These are phyloP conservation scores for Nymphalis io DNA, from an alignment of 1,140 invertebrate genomes.

Conservation along the genomic window DNA sequence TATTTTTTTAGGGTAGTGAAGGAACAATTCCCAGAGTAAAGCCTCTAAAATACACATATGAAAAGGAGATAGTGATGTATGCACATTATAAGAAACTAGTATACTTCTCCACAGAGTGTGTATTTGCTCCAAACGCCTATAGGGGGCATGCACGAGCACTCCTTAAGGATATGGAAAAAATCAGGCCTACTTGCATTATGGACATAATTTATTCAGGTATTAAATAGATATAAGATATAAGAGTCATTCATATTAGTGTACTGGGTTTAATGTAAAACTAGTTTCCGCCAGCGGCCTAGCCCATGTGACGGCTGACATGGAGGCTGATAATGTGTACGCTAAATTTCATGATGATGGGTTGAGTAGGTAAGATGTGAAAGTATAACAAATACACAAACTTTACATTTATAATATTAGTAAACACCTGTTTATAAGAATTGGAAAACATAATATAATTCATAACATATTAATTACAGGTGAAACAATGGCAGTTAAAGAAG, in stretches of 20 bases:
- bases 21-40: slow-evolving; percentile 96
- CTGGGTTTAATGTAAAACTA: too few species aligned
- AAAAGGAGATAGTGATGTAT: slow-evolving; percentile 99
- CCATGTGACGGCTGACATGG: too few species aligned
- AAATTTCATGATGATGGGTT: too few species aligned
- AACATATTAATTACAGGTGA: slow-evolving; percentile 85
- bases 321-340: too few species aligned
- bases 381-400: too few species aligned
- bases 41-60: slow-evolving; percentile 99
- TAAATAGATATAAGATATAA: neutral
- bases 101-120: slow-evolving; percentile 99
- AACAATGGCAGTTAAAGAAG: slow-evolving; percentile 90
- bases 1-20: slow-evolving; percentile 85
- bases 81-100: slow-evolving; percentile 98
- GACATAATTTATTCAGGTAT: slow-evolving; percentile 98
- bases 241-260: too few species aligned
- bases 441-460: neutral
- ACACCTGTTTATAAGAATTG: too few species aligned
- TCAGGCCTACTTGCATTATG: slow-evolving; percentile 96
- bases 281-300: too few species aligned
- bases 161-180: slow-evolving; percentile 97
- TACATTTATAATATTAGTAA: too few species aligned
- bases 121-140: slow-evolving; percentile 99
- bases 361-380: too few species aligned
- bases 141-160: slow-evolving; percentile 95